Percentiles rank a stretch among this genome's conserved stretches.
These are phyloP conservation scores for Arbacia lixula DNA, from an alignment of 53 echinoderm and acorn worm species.

Conservation along the genomic window DNA sequence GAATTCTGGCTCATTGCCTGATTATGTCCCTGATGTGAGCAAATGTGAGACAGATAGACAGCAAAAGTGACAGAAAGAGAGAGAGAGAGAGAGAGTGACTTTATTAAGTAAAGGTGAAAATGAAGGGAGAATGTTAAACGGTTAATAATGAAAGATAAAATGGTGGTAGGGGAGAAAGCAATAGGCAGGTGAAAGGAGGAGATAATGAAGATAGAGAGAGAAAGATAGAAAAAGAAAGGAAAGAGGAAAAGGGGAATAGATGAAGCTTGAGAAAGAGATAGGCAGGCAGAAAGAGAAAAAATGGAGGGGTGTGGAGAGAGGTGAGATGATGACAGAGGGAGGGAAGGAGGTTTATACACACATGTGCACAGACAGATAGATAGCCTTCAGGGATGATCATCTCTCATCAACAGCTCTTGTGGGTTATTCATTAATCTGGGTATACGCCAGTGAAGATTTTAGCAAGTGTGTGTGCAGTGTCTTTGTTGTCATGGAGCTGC, in stretches of 20 bases:
- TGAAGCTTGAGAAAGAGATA: not conserved
- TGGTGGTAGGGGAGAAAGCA: not conserved
- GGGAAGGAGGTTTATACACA: too few species aligned
- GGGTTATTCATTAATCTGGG: slow-evolving; percentile 35
- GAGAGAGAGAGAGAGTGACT: not conserved
- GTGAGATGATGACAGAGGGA: not conserved
- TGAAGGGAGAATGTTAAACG: not conserved
- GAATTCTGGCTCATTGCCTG: too few species aligned
- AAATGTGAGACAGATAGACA: too few species aligned
- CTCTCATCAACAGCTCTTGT: too few species aligned
- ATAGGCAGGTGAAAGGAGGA: not conserved
- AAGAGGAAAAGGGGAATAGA: not conserved
- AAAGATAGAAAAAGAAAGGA: not conserved
- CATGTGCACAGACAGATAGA: too few species aligned
- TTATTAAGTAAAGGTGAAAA: not conserved
- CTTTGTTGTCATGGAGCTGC: slow-evolving; percentile 9
- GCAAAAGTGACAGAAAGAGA: not conserved
- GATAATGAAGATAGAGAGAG: not conserved
- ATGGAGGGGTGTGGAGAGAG: not conserved
- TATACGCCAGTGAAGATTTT: not conserved
- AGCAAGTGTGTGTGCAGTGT: slow-evolving; percentile 24
- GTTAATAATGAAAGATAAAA: not conserved
- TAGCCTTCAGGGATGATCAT: too few species aligned
- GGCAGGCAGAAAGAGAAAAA: not conserved
- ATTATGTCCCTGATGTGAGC: too few species aligned